A percentile compares a stretch with the other conserved stretches of the same genome.
Evolutionary conservation across 2,797 vertebrate species (phyloP).

Genomic region (Alosa sapidissima): DNA sequence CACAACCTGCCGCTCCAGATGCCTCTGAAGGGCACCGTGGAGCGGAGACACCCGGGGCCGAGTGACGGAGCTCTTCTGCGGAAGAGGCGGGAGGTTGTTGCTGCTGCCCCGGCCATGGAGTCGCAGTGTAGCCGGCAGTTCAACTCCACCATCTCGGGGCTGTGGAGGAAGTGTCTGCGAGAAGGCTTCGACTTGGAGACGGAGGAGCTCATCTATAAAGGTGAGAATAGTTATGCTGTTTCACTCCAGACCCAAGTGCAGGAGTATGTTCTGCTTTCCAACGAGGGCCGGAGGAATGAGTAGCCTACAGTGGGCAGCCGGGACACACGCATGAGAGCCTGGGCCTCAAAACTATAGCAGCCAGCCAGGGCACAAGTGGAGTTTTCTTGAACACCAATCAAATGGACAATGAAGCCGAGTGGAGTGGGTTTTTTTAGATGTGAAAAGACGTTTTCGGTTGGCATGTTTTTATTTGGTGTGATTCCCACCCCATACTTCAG

Average conservation of each 20-base stretch:
- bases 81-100: slow-evolving; percentile 67
- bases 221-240: slow-evolving; percentile 64
- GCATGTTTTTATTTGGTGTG: too few relatives aligned
- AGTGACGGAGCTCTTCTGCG: slow-evolving; percentile 49
- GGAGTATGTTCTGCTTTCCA: too few relatives aligned
- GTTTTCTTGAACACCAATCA: background rate
- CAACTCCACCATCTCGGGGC: slow-evolving; percentile 87
- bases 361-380: too few relatives aligned
- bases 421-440: background rate
- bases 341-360: too few relatives aligned
- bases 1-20: slow-evolving; percentile 87
- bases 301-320: too few relatives aligned
- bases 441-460: background rate
- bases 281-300: too few relatives aligned
- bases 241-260: background rate
- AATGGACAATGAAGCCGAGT: background rate
- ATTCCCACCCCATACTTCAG: background rate
- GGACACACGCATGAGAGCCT: too few relatives aligned
- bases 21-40: slow-evolving; percentile 70
- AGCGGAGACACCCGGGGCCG: slow-evolving; percentile 62
- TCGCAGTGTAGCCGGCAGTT: slow-evolving; percentile 88
- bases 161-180: slow-evolving; percentile 89
- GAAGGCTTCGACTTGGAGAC: slow-evolving; percentile 88
- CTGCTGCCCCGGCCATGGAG: slow-evolving; percentile 79
- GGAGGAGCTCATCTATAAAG: slow-evolving; percentile 88